Base-by-base conservation (phyloP, 2,113 vertebrate genomes). In the Callochromis pleurospilus region DNA sequence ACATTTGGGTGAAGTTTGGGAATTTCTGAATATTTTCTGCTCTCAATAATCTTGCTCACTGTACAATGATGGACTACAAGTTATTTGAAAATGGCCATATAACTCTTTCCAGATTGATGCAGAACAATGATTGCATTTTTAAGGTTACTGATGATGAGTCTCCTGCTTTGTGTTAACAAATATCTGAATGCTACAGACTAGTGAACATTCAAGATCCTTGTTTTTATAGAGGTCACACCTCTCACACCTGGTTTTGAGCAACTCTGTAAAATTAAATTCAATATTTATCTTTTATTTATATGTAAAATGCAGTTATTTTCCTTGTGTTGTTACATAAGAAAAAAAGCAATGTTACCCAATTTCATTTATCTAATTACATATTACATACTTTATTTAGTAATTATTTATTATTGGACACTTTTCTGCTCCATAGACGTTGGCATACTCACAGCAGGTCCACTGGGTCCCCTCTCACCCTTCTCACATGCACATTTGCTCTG, bases 391-490 rank as follows among this genome's bases (percentile, higher is more conserved):
- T 31, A 29, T 31, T 75, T 75, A 49, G 14, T 45, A 19, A 31
- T 31, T 12, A 31, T 77, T 75, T 6, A 19, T 19, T 75, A 12
- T 12, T 75, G 9, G 42, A 77, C 9, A 47, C 1, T 31, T 75
- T 77, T 19, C 9, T 19, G 24, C 24, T 77, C 24, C 15, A 19
- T 6, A 45, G 53, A 42, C 5, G 21, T 38, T 75, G 8, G 29
- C 54, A 70, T 84, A 98, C 97, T 98, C 93, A 98, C 98, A 85
- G 96, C 53, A 40, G 97, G 92, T 40, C 98, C 98, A 4, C 91
- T 80, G 84, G 95, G 91, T 84, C 97, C 98, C 89, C 93, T 95
- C 91, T 98, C 97, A 3, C 98, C 98, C 88, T 98, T 98, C 51
- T 97, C 97, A 93, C 98, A 98, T 2, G 89, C 90, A 93, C 98